Evolutionary conservation across 2,113 vertebrate species (phyloP).

Genomic region (Glaucomys volans): DNA sequence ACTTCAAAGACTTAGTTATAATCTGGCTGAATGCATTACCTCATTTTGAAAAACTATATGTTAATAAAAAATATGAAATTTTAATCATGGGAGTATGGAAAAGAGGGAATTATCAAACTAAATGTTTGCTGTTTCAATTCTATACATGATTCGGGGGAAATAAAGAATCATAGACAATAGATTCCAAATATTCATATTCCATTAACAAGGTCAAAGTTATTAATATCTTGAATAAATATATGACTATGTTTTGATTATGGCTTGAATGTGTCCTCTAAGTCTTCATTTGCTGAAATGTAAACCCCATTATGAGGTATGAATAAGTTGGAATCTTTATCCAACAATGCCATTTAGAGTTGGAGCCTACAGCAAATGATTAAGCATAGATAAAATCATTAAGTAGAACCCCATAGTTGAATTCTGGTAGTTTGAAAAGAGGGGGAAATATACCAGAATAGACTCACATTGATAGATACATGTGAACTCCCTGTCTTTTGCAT

Average conservation of each 20-base stretch:
- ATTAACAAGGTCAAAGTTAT: neutral
- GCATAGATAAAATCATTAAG: neutral
- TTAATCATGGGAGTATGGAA: neutral
- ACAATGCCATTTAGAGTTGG: neutral
- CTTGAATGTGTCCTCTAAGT: neutral
- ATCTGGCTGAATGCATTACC: neutral
- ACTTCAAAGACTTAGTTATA: neutral
- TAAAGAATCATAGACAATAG: neutral
- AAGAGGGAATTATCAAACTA: neutral
- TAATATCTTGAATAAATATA: neutral
- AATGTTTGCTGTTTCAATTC: neutral
- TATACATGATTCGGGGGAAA: neutral
- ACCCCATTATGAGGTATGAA: neutral
- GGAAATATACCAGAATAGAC: neutral
- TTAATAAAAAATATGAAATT: neutral
- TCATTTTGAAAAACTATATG: neutral
- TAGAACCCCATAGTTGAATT: neutral
- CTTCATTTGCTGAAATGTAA: neutral
- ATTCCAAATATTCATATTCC: neutral
- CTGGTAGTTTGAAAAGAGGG: neutral
- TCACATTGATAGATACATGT: neutral
- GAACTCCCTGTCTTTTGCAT: neutral
- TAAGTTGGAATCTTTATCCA: neutral
- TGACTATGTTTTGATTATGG: neutral
- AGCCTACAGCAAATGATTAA: neutral